phyloP scores from a whole-genome alignment of 1,140 invertebrate genomes.

The Tetramorium alpestre region DNA sequence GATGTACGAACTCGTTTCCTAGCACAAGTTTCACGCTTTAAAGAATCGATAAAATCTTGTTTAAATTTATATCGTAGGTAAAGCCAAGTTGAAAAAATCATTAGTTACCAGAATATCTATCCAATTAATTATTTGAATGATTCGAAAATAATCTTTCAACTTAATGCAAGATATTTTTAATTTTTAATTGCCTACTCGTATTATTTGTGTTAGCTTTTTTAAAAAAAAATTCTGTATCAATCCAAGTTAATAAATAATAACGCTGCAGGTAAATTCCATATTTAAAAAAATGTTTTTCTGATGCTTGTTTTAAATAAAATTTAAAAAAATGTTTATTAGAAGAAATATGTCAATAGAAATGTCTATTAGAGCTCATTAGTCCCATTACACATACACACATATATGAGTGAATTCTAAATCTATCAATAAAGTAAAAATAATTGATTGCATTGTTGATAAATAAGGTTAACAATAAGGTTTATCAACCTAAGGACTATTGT shows the following conservation, averaged over 20 bases:
- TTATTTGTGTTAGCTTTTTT: background rate
- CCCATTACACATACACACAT: too few species aligned
- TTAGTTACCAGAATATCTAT: background rate
- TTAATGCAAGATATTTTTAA: background rate
- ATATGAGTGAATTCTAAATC: background rate
- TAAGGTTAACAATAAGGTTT: background rate
- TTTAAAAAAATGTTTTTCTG: background rate
- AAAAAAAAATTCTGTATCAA: background rate
- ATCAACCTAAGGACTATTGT: background rate
- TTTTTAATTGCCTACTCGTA: background rate
- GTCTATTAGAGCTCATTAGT: too few species aligned
- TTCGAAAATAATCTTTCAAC: background rate
- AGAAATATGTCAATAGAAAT: too few species aligned
- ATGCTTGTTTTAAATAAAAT: background rate
- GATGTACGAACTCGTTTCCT: background rate
- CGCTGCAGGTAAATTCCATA: background rate
- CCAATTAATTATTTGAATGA: slow-evolving; percentile 24
- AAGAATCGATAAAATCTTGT: slow-evolving; percentile 17
- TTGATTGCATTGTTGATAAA: background rate
- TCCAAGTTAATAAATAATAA: background rate
- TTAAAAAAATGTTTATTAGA: background rate
- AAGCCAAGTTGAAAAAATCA: background rate
- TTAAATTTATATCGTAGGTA: slow-evolving; percentile 30
- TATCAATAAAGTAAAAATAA: background rate
- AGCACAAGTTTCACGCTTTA: background rate